These are phyloP conservation scores for Diarsia brunnea DNA, from an alignment of 2,888 invertebrate genomes.

Conservation along the genomic window DNA sequence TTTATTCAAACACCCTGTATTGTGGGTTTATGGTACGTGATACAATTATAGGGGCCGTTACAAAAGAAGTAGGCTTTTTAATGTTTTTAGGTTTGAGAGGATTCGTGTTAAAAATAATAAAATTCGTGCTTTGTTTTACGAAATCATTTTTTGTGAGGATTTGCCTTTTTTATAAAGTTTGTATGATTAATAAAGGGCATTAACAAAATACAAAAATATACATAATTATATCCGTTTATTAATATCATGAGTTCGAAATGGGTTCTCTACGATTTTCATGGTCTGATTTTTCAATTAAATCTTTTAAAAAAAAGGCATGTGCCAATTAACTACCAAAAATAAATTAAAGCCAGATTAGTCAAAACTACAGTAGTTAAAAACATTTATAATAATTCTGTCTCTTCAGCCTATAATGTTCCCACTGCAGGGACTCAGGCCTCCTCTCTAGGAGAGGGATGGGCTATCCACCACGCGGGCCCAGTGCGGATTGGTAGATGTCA, in stretches of 20 bases:
- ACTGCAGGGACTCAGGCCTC: too few relatives aligned
- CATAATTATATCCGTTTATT: not conserved
- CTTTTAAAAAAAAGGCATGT: too few relatives aligned
- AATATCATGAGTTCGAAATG: not conserved
- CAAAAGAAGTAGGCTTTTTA: constrained; percentile 46
- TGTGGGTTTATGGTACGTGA: constrained; percentile 56
- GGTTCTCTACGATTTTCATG: not conserved
- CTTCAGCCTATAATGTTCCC: too few relatives aligned
- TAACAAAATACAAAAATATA: not conserved
- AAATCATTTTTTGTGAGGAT: not conserved
- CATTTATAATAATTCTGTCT: too few relatives aligned
- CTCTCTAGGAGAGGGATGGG: too few relatives aligned
- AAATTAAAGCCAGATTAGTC: not conserved
- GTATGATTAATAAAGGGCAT: not conserved
- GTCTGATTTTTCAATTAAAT: not conserved
- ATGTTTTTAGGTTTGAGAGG: constrained; percentile 23
- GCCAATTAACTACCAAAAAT: too few relatives aligned
- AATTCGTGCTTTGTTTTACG: constrained; percentile 24
- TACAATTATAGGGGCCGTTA: constrained; percentile 46
- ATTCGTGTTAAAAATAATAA: constrained; percentile 9
- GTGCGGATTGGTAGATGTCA: too few relatives aligned
- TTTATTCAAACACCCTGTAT: constrained; percentile 48
- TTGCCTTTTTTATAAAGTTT: not conserved
- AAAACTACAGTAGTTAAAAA: too few relatives aligned
- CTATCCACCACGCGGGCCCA: too few relatives aligned